Evolutionary conservation across 1,140 invertebrate genomes (phyloP), one percentile per base, ranked within the genome.

Genomic region (Eurytemora carolleeae): DNA sequence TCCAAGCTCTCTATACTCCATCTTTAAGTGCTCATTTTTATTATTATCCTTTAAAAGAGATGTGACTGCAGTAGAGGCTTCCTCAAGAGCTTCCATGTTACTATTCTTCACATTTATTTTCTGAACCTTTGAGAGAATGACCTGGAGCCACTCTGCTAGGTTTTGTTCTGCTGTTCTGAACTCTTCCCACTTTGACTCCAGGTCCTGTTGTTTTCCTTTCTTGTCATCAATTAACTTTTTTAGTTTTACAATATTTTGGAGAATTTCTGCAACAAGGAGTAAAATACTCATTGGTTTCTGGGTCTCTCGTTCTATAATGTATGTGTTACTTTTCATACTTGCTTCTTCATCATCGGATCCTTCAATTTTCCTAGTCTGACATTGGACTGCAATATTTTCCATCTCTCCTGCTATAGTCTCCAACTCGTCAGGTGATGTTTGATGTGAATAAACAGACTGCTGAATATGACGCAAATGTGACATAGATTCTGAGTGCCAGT

Each of bases 381-480:
- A 74, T 69, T 84, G 83, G 0, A 76, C 72, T 12, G 79, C 73
- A 31, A 86, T 73, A 55, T 71, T 73, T 23, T 82, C 78, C 1
- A 87, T 72, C 60, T 74, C 72, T 12, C 64, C 59, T 18, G 61
- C 63, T 2, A 71, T 57, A 54, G 67, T 64, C 18, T 67, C 64
- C 2, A 75, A 57, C 69, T 88, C 85, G 62, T 76, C 73, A n/a
- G 64, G 18, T 81, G 77, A 18, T 84, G 73, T 64, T 77, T 72
- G 63, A 80, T 69, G 68, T 15, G 83, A 80, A 57, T 85, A 82
- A 15, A 86, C 71, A 71, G 87, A 82, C 66, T 86, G 85, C 67
- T 86, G 82, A 44, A 85, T 77, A 65, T 90, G 83, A 61, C 80
- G 79, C 57, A 93, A 69, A 67, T 87, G 84, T 66, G 84, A 83